These are phyloP conservation scores for Gobius niger DNA, from an alignment of 2,113 vertebrate genomes.

Conservation along the genomic window DNA sequence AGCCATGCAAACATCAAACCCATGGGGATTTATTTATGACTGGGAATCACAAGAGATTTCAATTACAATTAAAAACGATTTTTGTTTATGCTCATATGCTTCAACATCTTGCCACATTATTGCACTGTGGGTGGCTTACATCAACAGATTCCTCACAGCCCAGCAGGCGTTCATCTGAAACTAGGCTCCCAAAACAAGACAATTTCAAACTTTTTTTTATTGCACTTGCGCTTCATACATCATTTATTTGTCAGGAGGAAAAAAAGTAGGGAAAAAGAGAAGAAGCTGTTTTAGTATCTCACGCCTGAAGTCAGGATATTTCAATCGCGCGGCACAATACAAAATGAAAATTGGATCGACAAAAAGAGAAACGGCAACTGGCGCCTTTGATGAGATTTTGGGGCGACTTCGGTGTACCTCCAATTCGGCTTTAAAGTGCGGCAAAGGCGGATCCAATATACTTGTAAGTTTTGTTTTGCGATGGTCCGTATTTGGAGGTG, in stretches of 20 bases:
- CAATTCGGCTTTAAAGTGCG: too few species aligned
- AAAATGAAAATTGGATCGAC: neutral
- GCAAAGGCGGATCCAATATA: too few species aligned
- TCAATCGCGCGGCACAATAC: neutral
- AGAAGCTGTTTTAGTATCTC: neutral
- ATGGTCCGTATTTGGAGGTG: neutral
- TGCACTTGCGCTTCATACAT: neutral
- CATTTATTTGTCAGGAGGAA: neutral
- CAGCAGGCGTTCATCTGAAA: neutral
- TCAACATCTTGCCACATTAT: slow-evolving; percentile 39
- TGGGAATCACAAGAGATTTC: slow-evolving; percentile 36
- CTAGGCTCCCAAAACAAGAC: neutral
- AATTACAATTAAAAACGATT: slow-evolving; percentile 36
- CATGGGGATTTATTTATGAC: slow-evolving; percentile 18
- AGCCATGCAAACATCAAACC: slow-evolving; percentile 36
- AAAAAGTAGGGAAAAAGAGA: neutral
- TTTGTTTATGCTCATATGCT: slow-evolving; percentile 33
- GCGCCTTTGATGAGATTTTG: too few species aligned
- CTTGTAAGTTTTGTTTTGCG: too few species aligned
- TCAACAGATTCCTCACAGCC: slow-evolving; percentile 19
- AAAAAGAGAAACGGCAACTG: neutral
- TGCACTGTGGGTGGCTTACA: slow-evolving; percentile 27
- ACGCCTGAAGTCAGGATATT: neutral
- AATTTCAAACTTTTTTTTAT: neutral
- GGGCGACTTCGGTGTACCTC: too few species aligned